phyloP scores from a whole-genome alignment of 2,797 vertebrate genomes.

The Phoxinus dragarum region DNA sequence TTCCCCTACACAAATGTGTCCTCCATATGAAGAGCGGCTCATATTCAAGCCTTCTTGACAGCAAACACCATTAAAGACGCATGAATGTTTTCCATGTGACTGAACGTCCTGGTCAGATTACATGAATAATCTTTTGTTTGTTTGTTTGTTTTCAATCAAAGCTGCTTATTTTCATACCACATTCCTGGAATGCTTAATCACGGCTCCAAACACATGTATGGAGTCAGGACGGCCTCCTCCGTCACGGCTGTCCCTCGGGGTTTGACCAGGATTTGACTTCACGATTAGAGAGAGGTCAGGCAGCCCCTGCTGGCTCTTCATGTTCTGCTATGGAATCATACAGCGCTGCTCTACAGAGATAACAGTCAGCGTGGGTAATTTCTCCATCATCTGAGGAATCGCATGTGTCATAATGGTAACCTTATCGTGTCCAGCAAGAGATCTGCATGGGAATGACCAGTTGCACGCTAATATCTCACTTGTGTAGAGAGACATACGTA shows the following conservation, averaged over 20 bases:
- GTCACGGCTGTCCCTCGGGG: slow-evolving; percentile 41
- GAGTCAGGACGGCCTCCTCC: slow-evolving; percentile 36
- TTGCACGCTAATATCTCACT: not conserved
- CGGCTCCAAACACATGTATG: slow-evolving; percentile 42
- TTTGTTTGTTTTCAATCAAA: slow-evolving; percentile 35
- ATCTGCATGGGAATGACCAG: not conserved
- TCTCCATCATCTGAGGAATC: not conserved
- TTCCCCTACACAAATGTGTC: not conserved
- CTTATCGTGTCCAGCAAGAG: not conserved
- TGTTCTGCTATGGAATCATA: slow-evolving; percentile 48
- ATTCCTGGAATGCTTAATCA: slow-evolving; percentile 46
- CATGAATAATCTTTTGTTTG: slow-evolving; percentile 49
- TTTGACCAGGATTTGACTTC: slow-evolving; percentile 49
- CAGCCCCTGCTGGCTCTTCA: slow-evolving; percentile 36
- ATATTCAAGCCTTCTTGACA: not conserved
- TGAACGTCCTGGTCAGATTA: slow-evolving; percentile 39
- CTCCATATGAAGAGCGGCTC: not conserved
- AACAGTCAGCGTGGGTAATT: not conserved
- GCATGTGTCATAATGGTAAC: not conserved
- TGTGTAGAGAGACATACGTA: slow-evolving; percentile 11
- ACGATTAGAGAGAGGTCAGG: slow-evolving; percentile 35
- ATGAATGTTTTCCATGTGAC: slow-evolving; percentile 41
- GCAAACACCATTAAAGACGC: not conserved
- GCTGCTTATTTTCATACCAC: slow-evolving; percentile 44
- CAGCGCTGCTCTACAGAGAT: slow-evolving; percentile 30